Evolutionary conservation across 2,888 invertebrate genomes (phyloP).

Genomic region (Taphrorychus bicolor): DNA sequence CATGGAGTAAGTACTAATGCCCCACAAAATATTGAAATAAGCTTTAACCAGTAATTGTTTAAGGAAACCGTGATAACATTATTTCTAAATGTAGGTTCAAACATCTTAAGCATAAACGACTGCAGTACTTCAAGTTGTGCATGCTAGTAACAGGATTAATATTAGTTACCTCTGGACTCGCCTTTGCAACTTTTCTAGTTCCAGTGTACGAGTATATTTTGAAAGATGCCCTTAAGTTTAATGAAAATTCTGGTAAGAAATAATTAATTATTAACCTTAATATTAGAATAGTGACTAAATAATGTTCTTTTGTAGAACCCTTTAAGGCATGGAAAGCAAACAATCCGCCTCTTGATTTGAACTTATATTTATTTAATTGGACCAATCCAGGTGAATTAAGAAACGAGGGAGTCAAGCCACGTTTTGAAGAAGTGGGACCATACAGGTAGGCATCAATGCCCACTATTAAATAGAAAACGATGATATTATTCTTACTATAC

Average conservation of each 20-base stretch:
- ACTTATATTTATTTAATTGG: slow-evolving; percentile 58
- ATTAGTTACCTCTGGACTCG: slow-evolving; percentile 49
- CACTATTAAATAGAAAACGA: neutral
- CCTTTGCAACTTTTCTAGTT: slow-evolving; percentile 51
- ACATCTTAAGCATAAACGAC: neutral
- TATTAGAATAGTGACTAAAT: too few relatives aligned
- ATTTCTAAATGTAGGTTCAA: neutral
- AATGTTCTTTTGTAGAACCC: slow-evolving; percentile 41
- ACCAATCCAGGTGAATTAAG: slow-evolving; percentile 57
- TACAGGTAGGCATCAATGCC: slow-evolving; percentile 61
- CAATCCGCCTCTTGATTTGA: slow-evolving; percentile 54
- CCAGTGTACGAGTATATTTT: slow-evolving; percentile 50
- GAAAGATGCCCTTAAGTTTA: slow-evolving; percentile 48
- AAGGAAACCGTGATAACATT: neutral
- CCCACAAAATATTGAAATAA: neutral
- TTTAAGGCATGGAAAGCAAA: slow-evolving; percentile 54
- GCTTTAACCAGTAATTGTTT: neutral
- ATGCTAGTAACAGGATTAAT: slow-evolving; percentile 50
- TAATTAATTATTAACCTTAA: neutral
- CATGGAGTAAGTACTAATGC: neutral
- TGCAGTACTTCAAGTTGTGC: neutral
- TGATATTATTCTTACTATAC: too few relatives aligned
- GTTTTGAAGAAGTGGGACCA: slow-evolving; percentile 67
- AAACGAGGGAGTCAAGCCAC: slow-evolving; percentile 60
- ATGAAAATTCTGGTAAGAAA: slow-evolving; percentile 44